Base-by-base conservation (phyloP, 2,888 invertebrate genomes). In the Molorchus minor region DNA sequence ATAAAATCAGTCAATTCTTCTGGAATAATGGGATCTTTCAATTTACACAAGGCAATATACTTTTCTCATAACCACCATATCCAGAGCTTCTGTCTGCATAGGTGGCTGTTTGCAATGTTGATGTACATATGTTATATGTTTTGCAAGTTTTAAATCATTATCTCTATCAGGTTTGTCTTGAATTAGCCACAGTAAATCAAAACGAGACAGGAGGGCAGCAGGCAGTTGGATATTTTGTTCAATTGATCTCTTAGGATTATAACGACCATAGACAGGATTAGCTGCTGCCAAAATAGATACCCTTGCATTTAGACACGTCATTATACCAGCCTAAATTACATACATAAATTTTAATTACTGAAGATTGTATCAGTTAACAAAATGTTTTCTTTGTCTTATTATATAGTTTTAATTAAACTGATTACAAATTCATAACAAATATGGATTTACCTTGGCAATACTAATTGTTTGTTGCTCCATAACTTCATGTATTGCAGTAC, bases 381-480 rank as follows among this genome's bases (percentile, higher is more conserved):
- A n/a, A n/a, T n/a, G n/a, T n/a, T n/a, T n/a, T n/a, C n/a, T n/a
- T n/a, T n/a, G n/a, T n/a, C n/a, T n/a, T n/a, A n/a, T n/a, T n/a
- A n/a, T 38, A 8, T 38, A 16, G 13, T 38, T 15, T 38, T 38
- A 15, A n/a, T 20, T 44, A 13, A 13, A 13, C 21, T 13, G 4
- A 7, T 19, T 41, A 5, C 15, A 2, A 13, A 25, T 21, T 20
- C n/a, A 20, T 3, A 20, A 17, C 2, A 41, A 3, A 47, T 5
- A 59, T 10, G 12, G 7, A 1, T 13, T 52, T 73, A 91, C 91
- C 86, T 99, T 99, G 12, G 99, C 98, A 74, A 99, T 98, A 55
- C 97, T 97, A 68, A 99, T 98, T 10, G 99, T 99, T 83, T 99
- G 99, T 76, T 99, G 99, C 82, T 99, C 99, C 96, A 96, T 96